A percentile compares a stretch with the other conserved stretches of the same genome.
These are phyloP conservation scores for Eulemur rubriventer DNA, from an alignment of 2,797 vertebrate genomes.

Conservation along the genomic window DNA sequence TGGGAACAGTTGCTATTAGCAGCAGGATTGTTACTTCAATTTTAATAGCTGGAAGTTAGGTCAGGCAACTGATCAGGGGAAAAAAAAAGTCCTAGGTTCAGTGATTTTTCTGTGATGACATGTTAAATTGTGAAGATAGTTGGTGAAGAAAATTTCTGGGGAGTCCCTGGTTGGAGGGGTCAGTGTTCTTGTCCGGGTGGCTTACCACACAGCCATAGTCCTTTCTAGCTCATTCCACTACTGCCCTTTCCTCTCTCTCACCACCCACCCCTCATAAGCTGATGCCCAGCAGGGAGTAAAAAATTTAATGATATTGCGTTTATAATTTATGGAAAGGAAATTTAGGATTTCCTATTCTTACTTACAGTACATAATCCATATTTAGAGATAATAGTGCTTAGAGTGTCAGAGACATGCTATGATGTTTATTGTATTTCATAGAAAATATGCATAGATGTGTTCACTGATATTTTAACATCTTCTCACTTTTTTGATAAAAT, in stretches of 20 bases:
- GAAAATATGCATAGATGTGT: neutral
- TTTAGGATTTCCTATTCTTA: neutral
- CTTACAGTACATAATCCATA: neutral
- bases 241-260: neutral
- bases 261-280: neutral
- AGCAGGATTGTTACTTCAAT: neutral
- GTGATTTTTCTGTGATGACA: neutral
- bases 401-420: neutral
- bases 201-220: neutral
- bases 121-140: neutral
- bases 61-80: neutral
- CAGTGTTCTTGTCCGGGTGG: neutral
- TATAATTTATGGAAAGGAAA: neutral
- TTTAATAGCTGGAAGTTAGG: neutral
- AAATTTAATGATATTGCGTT: neutral
- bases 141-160: neutral
- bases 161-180: neutral
- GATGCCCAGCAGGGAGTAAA: neutral
- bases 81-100: neutral
- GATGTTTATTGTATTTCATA: neutral
- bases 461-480: neutral
- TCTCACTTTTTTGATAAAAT: neutral
- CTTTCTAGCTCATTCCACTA: neutral
- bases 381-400: neutral
- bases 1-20: neutral